Percentiles rank a stretch among this genome's conserved stretches.
phyloP scores from a whole-genome alignment of 2,888 invertebrate species.

The Eupsilia transversa region DNA sequence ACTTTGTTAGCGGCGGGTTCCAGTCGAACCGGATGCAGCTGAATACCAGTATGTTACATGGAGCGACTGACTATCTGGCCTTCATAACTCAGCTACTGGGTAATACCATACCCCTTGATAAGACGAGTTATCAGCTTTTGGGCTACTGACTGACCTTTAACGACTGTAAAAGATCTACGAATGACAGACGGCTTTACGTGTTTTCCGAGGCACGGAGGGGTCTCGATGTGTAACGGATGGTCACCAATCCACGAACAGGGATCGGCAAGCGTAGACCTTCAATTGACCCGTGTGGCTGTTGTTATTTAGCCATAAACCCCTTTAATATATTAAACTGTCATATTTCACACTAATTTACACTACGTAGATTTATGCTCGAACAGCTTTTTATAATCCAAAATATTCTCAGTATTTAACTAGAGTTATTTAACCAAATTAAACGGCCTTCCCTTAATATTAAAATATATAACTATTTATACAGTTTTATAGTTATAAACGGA shows the following conservation, averaged over 20 bases:
- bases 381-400: not conserved
- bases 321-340: not conserved
- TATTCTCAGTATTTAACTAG: too few species aligned
- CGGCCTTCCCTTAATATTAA: not conserved
- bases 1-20: not conserved
- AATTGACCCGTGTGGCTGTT: not conserved
- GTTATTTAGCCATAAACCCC: not conserved
- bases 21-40: not conserved
- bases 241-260: too few species aligned
- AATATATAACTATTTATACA: slow-evolving; percentile 14
- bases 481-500: slow-evolving; percentile 23
- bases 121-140: not conserved
- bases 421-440: slow-evolving; percentile 9
- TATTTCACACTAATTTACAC: not conserved
- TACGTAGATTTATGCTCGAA: not conserved
- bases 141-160: not conserved
- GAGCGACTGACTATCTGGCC: not conserved
- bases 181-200: not conserved
- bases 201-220: not conserved
- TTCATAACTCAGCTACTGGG: not conserved
- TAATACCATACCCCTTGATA: not conserved
- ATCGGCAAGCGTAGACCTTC: too few species aligned
- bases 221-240: not conserved
- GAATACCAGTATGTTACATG: not conserved
- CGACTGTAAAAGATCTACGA: not conserved